Conservation (phyloP, 2,888 invertebrate species). For the Therioaphis trifolii region DNA sequence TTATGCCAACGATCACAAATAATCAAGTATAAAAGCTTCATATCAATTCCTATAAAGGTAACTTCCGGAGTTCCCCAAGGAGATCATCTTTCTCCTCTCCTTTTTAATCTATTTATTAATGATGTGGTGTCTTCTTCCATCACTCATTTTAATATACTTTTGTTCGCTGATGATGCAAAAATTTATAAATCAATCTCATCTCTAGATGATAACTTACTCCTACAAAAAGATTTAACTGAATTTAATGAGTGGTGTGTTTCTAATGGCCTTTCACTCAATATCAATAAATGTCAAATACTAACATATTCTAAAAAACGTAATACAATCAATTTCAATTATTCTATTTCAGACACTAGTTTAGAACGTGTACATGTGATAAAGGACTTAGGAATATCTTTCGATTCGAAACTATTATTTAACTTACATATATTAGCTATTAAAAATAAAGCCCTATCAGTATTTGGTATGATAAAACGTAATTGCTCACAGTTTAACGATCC, state of each 20-base stretch:
- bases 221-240: constrained; percentile 13
- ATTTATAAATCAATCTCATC: not conserved
- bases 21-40: constrained; percentile 2
- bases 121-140: not conserved
- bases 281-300: not conserved
- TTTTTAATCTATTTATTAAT: constrained; percentile 12
- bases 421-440: not conserved
- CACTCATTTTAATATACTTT: constrained; percentile 3
- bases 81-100: constrained; percentile 1
- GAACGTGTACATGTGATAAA: not conserved
- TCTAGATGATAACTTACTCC: not conserved
- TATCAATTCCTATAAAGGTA: not conserved
- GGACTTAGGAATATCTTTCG: not conserved
- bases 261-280: constrained; percentile 9
- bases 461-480: constrained; percentile 5
- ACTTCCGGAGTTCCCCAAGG: constrained; percentile 17
- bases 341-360: not conserved
- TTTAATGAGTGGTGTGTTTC: constrained; percentile 32
- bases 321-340: not conserved
- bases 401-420: constrained; percentile 12
- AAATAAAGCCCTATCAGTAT: not conserved
- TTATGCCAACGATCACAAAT: not conserved
- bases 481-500: constrained; percentile 16
- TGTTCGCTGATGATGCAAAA: not conserved
- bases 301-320: not conserved